Base-by-base conservation (phyloP, 2,888 invertebrate genomes). In the Bhutanitis thaidina region DNA sequence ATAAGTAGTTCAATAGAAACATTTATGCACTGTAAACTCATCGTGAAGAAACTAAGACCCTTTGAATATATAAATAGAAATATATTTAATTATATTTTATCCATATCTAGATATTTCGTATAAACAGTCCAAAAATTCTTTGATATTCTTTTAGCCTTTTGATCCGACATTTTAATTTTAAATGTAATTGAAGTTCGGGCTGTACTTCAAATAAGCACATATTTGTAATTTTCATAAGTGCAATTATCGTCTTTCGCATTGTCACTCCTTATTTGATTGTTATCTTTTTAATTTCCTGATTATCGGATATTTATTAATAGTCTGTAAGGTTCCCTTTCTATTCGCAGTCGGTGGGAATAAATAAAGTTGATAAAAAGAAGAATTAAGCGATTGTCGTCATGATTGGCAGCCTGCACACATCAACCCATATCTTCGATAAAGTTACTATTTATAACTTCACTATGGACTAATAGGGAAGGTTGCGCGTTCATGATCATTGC, bases 381-480 rank as follows among this genome's bases (percentile, higher is more conserved):
- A 52, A 52, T 43, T 43, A 49, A 43, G 38, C 46, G 50, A 30
- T 49, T 46, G 46, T 13, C 13, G 41, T 43, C 30, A 52, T 52
- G 47, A 52, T 47, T 52, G 46, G 36, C 43, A 47, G 38, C 47
- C 32, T 7, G 46, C 35, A 38, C 52, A 52, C 43, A 47, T 52
- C 43, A 52, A 52, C 52, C 52, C 47, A 52, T 52, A 52, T 47
- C 47, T 47, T 52, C 52, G 34, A 48, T 53, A 49, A 35, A 44
- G 43, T 39, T 53, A 37, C 49, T 43, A 53, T 54, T 54, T 48
- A 55, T 54, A 54, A 52, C 47, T 43, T 55, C 32, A 54, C 48
- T 30, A 53, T 63, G 59, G 54, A 61, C 65, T 64, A 63, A 66
- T 64, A 67, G 65, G 65, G 67, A 69, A 67, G 65, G 65, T 65